phyloP scores from a whole-genome alignment of 2,888 invertebrate genomes.

The Chloromyia formosa region DNA sequence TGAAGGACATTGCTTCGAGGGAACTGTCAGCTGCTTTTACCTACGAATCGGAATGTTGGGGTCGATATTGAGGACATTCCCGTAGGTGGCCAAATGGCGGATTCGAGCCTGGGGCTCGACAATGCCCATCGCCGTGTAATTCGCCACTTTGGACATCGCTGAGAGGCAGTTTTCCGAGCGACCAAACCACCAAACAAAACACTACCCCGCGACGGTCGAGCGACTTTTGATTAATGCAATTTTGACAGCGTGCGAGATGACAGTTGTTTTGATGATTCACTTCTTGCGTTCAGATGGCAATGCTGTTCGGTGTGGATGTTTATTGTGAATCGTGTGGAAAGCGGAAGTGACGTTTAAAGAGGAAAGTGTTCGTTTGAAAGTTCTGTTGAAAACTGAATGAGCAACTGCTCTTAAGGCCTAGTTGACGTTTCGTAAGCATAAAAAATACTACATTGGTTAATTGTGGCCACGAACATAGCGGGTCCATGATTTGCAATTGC shows the following conservation, averaged over 20 bases:
- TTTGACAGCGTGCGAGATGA: neutral
- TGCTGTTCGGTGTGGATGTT: neutral
- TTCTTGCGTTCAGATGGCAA: neutral
- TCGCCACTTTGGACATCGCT: slow-evolving; percentile 51
- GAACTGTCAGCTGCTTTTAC: slow-evolving; percentile 63
- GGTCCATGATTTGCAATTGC: no score
- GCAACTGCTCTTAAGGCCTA: no score
- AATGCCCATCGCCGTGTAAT: slow-evolving; percentile 60
- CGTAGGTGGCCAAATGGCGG: slow-evolving; percentile 73
- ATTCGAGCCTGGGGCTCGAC: slow-evolving; percentile 75
- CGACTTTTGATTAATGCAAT: neutral
- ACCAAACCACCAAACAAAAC: no score
- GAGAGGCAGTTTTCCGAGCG: no score
- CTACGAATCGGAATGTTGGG: slow-evolving; percentile 78
- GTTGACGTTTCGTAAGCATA: no score
- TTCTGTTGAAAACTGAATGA: no score
- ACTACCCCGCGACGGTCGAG: neutral
- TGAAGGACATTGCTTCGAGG: neutral
- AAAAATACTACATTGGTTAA: no score
- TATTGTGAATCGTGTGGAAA: neutral
- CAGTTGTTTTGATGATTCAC: slow-evolving; percentile 3
- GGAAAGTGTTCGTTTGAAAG: no score
- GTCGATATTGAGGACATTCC: slow-evolving; percentile 77
- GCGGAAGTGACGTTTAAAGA: neutral
- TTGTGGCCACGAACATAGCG: no score